Percentiles rank a stretch among this genome's conserved stretches.
Evolutionary conservation across 2,888 invertebrate species (phyloP).

Genomic region (Limnephilus auricula): DNA sequence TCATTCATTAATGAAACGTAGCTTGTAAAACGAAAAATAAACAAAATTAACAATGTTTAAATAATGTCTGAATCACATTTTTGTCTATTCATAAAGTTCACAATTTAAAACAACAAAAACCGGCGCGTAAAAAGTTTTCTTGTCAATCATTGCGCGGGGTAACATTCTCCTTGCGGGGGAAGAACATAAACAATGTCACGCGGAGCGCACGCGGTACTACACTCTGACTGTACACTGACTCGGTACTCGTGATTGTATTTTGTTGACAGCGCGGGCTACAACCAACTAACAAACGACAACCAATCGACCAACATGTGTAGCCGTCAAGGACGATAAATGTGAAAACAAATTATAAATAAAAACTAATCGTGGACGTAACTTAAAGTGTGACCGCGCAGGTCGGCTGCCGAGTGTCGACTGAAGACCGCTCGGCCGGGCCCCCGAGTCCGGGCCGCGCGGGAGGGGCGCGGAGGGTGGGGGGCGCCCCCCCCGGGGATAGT

Average conservation of each 20-base stretch:
- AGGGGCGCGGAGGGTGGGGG: slow-evolving; percentile 64
- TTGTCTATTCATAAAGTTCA: slow-evolving; percentile 55
- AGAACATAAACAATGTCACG: slow-evolving; percentile 66
- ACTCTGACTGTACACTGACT: slow-evolving; percentile 5
- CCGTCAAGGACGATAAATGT: slow-evolving; percentile 38
- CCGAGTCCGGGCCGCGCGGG: slow-evolving; percentile 43
- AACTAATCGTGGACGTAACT: slow-evolving; percentile 42
- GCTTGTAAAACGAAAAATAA: slow-evolving; percentile 46
- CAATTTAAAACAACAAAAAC: slow-evolving; percentile 42
- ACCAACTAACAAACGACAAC: too few relatives aligned
- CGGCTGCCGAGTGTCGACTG: slow-evolving; percentile 65
- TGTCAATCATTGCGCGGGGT: slow-evolving; percentile 51
- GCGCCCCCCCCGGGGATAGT: slow-evolving; percentile 69
- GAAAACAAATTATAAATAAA: slow-evolving; percentile 57
- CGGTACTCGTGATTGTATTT: not conserved
- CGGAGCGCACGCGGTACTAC: slow-evolving; percentile 51
- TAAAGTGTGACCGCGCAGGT: slow-evolving; percentile 60
- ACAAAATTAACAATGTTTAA: slow-evolving; percentile 57
- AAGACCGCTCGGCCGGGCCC: slow-evolving; percentile 54
- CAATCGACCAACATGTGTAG: not conserved
- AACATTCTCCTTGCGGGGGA: slow-evolving; percentile 44
- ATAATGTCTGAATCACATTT: slow-evolving; percentile 59
- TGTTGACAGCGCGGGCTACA: not conserved
- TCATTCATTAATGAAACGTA: not conserved
- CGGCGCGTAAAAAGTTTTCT: slow-evolving; percentile 55